phyloP scores from a whole-genome alignment of 2,888 invertebrate species.

The Caenorhabditis becei region DNA sequence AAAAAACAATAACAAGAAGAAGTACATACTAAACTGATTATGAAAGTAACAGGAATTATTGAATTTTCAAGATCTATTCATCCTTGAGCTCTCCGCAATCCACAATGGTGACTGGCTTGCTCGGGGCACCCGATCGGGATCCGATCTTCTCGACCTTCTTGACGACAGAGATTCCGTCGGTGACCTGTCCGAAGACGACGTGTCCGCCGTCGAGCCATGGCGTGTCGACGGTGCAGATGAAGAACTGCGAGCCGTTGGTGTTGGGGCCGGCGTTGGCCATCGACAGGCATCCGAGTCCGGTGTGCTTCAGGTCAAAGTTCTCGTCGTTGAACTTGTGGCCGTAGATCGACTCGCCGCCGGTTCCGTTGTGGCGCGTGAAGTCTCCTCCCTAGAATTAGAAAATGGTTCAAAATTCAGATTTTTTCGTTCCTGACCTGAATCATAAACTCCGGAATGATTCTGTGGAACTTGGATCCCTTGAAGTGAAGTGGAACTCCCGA shows the following conservation, averaged over 20 bases:
- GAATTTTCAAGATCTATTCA: too few relatives aligned
- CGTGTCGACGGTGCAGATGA: constrained; percentile 78
- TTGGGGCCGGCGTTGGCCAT: constrained; percentile 85
- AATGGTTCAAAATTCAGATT: too few relatives aligned
- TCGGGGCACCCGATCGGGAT: constrained; percentile 76
- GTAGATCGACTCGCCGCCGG: constrained; percentile 94
- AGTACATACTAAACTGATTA: too few relatives aligned
- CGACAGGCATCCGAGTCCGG: constrained; percentile 86
- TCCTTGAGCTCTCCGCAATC: constrained; percentile 93
- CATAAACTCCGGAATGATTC: constrained; percentile 98
- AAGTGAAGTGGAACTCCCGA: constrained; percentile 85
- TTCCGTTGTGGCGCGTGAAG: constrained; percentile 92
- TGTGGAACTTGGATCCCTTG: constrained; percentile 92
- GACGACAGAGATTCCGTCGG: constrained; percentile 78
- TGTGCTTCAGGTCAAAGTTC: constrained; percentile 88
- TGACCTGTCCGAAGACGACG: constrained; percentile 75
- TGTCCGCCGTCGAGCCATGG: constrained; percentile 78
- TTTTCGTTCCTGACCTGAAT: constrained; percentile 93
- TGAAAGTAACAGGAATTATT: too few relatives aligned
- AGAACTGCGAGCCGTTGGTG: constrained; percentile 81
- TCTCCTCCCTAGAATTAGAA: constrained; percentile 90
- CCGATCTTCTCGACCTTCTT: constrained; percentile 75
- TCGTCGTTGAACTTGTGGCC: constrained; percentile 93
- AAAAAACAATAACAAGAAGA: too few relatives aligned
- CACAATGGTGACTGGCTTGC: constrained; percentile 85